These are phyloP conservation scores for Rotaria macrura DNA, from an alignment of 2,888 invertebrate genomes.

Conservation along the genomic window DNA sequence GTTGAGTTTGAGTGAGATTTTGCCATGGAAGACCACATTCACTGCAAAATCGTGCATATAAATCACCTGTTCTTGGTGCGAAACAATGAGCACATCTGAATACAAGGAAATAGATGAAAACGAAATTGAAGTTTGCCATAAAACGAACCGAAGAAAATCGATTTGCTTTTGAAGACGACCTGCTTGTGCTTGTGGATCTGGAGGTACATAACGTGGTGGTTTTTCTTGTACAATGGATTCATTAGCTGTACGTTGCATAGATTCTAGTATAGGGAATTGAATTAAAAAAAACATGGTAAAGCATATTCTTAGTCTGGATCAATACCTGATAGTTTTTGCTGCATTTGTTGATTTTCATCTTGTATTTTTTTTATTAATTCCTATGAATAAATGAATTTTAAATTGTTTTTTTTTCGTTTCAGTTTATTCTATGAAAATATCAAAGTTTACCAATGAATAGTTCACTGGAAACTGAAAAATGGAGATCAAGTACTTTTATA, in stretches of 20 bases:
- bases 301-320: not conserved
- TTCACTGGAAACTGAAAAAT: no score
- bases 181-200: slow-evolving; percentile 43
- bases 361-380: not conserved
- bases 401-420: no score
- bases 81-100: slow-evolving; percentile 46
- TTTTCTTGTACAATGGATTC: not conserved
- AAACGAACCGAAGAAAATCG: slow-evolving; percentile 44
- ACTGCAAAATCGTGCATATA: slow-evolving; percentile 44
- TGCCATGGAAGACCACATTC: slow-evolving; percentile 44
- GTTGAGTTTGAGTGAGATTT: slow-evolving; percentile 41
- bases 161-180: slow-evolving; percentile 46
- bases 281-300: not conserved
- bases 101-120: not conserved
- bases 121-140: no score
- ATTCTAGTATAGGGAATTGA: not conserved
- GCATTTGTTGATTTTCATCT: slow-evolving; percentile 21
- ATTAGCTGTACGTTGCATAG: not conserved
- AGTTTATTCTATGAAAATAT: no score
- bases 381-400: not conserved
- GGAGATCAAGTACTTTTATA: no score
- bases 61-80: slow-evolving; percentile 45
- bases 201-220: slow-evolving; percentile 31
- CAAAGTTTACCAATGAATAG: no score
- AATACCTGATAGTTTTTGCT: not conserved